These are phyloP conservation scores for Sapayoa aenigma DNA, from an alignment of 2,113 vertebrate species.

Conservation along the genomic window DNA sequence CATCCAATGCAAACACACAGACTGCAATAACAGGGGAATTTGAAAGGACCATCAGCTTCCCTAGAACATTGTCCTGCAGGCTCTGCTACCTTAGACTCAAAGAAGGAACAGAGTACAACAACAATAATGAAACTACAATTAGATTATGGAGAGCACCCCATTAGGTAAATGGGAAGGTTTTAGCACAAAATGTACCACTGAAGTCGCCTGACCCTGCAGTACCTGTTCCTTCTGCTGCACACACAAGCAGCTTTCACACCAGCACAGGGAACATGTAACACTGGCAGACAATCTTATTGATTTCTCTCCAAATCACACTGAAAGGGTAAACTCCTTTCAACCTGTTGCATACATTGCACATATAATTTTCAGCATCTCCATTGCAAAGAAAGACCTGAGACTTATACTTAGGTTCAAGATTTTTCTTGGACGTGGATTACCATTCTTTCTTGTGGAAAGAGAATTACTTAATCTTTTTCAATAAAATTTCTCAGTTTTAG, in stretches of 20 bases:
- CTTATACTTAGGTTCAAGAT: neutral
- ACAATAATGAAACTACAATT: neutral
- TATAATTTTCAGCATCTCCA: neutral
- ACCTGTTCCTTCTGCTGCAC: neutral
- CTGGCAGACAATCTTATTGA: neutral
- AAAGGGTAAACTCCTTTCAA: neutral
- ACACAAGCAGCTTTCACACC: neutral
- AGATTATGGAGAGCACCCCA: neutral
- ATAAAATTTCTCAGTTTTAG: neutral
- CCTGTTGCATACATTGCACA: neutral
- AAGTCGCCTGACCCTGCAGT: neutral
- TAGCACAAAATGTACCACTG: neutral
- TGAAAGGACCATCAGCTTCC: neutral
- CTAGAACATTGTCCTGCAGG: neutral
- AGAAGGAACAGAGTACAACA: neutral
- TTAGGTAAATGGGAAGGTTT: neutral
- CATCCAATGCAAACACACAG: neutral
- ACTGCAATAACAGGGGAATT: neutral
- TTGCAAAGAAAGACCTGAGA: neutral
- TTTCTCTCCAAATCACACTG: neutral
- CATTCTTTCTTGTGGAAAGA: neutral
- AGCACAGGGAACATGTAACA: neutral
- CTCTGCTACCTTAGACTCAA: neutral
- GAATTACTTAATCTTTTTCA: neutral
- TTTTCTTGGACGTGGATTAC: neutral